A percentile compares a stretch with the other conserved stretches of the same genome.
Conservation (phyloP, 2,113 vertebrate species). For the Myanophis thanlyinensis region DNA sequence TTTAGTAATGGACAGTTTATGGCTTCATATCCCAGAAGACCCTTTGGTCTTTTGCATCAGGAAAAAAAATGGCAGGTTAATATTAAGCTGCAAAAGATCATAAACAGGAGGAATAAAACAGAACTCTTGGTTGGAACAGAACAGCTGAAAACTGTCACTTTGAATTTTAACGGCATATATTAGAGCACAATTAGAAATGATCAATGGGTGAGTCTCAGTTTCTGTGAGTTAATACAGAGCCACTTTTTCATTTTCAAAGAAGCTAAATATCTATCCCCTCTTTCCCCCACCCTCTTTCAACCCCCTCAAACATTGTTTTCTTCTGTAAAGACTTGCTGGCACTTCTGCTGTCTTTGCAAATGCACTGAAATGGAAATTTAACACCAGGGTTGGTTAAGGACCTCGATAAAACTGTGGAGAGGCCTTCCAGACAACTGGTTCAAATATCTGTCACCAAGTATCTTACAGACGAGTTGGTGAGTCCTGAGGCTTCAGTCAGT, state of each 20-base stretch:
- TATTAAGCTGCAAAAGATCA: neutral
- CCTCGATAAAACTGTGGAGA: slow-evolving; percentile 4
- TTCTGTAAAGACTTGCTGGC: neutral
- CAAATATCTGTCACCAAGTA: slow-evolving; percentile 8
- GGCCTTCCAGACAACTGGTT: slow-evolving; percentile 5
- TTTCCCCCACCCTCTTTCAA: no score
- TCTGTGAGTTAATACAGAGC: neutral
- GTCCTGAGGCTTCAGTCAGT: neutral
- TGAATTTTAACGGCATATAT: neutral
- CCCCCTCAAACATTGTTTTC: neutral
- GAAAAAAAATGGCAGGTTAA: slow-evolving; percentile 3
- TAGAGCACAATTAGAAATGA: neutral
- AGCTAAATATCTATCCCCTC: neutral
- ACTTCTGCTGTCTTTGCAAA: neutral
- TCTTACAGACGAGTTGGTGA: neutral
- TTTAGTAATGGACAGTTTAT: neutral
- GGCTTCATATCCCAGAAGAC: neutral
- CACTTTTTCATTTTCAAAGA: neutral
- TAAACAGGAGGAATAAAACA: neutral
- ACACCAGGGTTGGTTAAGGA: slow-evolving; percentile 20
- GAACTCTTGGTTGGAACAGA: neutral
- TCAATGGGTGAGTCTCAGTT: neutral
- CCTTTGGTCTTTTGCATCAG: neutral
- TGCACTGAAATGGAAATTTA: slow-evolving; percentile 6
- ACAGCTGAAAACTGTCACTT: neutral